Evolutionary conservation across 1,140 invertebrate genomes (phyloP).

Genomic region (Odontomachus brunneus): DNA sequence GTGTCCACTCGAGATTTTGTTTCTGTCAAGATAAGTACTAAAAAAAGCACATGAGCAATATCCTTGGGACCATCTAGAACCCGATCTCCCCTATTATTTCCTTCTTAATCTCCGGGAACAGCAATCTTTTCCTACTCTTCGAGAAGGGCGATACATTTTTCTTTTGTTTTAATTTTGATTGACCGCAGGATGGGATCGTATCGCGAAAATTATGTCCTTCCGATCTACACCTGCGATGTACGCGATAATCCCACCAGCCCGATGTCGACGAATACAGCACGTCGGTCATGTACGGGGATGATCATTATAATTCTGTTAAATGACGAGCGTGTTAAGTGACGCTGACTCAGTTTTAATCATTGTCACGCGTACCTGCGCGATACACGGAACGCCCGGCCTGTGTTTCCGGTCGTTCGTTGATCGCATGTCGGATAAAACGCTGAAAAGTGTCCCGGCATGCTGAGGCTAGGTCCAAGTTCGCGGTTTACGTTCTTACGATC

Average conservation of each 20-base stretch:
- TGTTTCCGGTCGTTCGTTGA: background rate
- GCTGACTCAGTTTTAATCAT: slow-evolving; percentile 74
- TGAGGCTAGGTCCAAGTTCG: too few relatives aligned
- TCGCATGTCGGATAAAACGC: slow-evolving; percentile 53
- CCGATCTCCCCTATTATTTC: too few relatives aligned
- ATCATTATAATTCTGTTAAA: slow-evolving; percentile 74
- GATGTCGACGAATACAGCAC: slow-evolving; percentile 67
- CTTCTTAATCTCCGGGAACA: too few relatives aligned
- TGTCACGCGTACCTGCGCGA: slow-evolving; percentile 65
- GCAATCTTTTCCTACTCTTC: background rate
- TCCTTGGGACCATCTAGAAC: too few relatives aligned
- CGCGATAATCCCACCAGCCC: slow-evolving; percentile 55
- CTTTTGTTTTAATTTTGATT: too few relatives aligned
- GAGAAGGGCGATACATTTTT: too few relatives aligned
- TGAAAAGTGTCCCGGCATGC: slow-evolving; percentile 39
- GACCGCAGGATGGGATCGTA: background rate
- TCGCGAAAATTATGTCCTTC: background rate
- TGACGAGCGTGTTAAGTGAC: slow-evolving; percentile 72
- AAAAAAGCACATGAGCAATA: too few relatives aligned
- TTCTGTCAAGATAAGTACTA: too few relatives aligned
- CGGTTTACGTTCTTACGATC: background rate
- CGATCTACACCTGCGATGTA: slow-evolving; percentile 4
- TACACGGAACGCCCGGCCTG: slow-evolving; percentile 25
- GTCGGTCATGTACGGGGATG: slow-evolving; percentile 51
- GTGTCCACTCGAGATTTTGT: too few relatives aligned